Conservation (phyloP, 2,888 invertebrate species). For the Pheosia tremula region DNA sequence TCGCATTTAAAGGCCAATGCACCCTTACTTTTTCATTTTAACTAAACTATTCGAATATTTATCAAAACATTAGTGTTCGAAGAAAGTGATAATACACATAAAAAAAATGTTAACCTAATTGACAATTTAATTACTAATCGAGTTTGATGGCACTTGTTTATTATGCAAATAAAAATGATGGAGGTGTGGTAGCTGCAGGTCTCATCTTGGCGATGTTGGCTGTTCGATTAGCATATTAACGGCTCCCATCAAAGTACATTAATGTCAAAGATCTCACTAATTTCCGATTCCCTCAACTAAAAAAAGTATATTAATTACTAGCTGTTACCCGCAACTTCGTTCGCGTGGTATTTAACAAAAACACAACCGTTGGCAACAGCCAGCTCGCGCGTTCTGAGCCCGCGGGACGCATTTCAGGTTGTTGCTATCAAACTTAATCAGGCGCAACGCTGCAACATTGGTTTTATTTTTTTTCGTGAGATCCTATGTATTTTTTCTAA, state of each 20-base stretch:
- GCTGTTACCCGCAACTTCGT: no score
- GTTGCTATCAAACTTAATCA: no score
- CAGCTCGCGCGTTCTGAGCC: no score
- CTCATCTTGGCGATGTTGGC: neutral
- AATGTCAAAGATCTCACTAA: constrained; percentile 3
- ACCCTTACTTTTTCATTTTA: no score
- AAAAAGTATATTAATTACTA: neutral
- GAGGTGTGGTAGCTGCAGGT: constrained; percentile 2
- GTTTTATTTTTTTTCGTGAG: no score
- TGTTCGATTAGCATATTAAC: constrained; percentile 7
- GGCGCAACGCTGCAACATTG: no score
- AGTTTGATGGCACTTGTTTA: neutral
- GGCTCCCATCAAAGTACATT: constrained; percentile 6
- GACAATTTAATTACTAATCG: neutral
- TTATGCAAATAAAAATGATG: constrained; percentile 6
- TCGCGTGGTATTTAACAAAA: no score
- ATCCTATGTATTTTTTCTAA: no score
- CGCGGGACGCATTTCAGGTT: no score
- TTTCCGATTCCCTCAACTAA: constrained; percentile 9
- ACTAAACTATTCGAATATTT: no score
- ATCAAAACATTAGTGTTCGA: neutral
- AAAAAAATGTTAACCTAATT: neutral
- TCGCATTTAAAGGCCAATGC: no score
- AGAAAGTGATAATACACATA: neutral
- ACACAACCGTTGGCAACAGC: no score